A percentile compares a stretch with the other conserved stretches of the same genome.
These are phyloP conservation scores for Plagiodera versicolora DNA, from an alignment of 2,888 invertebrate species.

Conservation along the genomic window DNA sequence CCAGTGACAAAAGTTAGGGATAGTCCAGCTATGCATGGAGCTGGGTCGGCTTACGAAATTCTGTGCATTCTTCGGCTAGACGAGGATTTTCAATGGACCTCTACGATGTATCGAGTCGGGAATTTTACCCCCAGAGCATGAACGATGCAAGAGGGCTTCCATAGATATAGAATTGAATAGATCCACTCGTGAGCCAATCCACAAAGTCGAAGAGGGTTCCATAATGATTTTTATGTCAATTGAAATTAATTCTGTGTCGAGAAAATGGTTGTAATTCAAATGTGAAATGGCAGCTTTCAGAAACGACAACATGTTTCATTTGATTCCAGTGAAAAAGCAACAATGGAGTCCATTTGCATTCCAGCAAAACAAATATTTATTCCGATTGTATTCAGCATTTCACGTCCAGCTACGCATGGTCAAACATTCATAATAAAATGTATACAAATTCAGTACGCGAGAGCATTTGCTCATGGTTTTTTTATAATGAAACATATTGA, in stretches of 20 bases:
- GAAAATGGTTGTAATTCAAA: too few species aligned
- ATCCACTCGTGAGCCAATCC: too few species aligned
- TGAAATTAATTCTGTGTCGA: too few species aligned
- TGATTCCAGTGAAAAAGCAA: too few species aligned
- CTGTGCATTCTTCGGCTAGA: slow-evolving; percentile 23
- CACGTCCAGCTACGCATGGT: slow-evolving; percentile 2
- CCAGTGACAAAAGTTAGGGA: slow-evolving; percentile 24
- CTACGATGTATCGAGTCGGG: slow-evolving; percentile 12
- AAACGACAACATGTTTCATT: too few species aligned
- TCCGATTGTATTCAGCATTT: background rate
- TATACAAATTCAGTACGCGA: slow-evolving; percentile 2
- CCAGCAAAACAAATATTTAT: slow-evolving; percentile 11
- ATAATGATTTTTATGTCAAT: too few species aligned
- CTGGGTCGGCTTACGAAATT: slow-evolving; percentile 22
- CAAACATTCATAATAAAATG: slow-evolving; percentile 6
- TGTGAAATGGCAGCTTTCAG: too few species aligned
- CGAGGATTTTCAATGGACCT: slow-evolving; percentile 20
- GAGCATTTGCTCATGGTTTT: background rate
- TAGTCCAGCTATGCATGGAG: slow-evolving; percentile 23
- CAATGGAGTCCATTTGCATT: slow-evolving; percentile 6
- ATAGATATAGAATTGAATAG: background rate
- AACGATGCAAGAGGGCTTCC: too few species aligned
- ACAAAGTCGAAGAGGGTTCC: too few species aligned
- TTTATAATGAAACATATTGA: too few species aligned
- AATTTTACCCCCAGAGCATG: too few species aligned